Conservation (phyloP, 2,113 vertebrate genomes). For the Ornithorhynchus anatinus region DNA sequence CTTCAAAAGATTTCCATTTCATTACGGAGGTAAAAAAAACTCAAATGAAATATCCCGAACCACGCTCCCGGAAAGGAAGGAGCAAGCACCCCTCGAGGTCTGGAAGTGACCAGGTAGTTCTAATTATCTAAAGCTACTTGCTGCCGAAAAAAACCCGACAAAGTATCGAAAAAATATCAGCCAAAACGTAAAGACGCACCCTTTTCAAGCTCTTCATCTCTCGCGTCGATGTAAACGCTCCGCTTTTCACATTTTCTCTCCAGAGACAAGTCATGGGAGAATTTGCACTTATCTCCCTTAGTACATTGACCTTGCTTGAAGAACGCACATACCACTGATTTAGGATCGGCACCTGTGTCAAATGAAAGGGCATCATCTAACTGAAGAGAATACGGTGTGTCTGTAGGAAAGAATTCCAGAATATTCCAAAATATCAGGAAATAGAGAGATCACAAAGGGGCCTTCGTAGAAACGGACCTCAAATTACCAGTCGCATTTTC, state of each 20-base stretch:
- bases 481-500: no score
- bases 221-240: slow-evolving; percentile 92
- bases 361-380: not conserved
- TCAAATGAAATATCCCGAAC: no score
- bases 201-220: slow-evolving; percentile 97
- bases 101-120: no score
- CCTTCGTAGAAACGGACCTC: no score
- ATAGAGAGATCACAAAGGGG: no score
- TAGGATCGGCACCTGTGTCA: slow-evolving; percentile 90
- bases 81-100: no score
- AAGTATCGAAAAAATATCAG: no score
- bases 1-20: no score
- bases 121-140: no score
- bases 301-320: slow-evolving; percentile 98
- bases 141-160: no score
- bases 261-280: slow-evolving; percentile 94
- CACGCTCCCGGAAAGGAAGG: no score
- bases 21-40: no score
- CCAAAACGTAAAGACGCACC: slow-evolving; percentile 74
- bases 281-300: slow-evolving; percentile 98
- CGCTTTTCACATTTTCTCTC: slow-evolving; percentile 97
- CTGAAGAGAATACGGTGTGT: not conserved
- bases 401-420: not conserved
- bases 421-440: not conserved
- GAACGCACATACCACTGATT: slow-evolving; percentile 97